Evolutionary conservation across 2,888 invertebrate species (phyloP).

Genomic region (Baronia brevicornis): DNA sequence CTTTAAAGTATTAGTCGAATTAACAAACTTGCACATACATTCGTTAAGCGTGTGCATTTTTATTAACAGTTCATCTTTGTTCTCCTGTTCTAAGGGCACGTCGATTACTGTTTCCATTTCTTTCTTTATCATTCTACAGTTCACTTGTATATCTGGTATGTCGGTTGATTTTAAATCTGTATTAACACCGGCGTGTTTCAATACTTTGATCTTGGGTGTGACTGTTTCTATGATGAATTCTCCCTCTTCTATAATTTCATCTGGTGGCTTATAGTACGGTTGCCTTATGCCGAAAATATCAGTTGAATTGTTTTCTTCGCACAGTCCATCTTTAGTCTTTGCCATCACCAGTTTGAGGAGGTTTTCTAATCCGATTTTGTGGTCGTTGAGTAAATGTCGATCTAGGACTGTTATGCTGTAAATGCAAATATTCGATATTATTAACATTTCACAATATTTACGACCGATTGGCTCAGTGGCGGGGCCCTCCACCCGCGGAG

Average conservation of each 20-base stretch:
- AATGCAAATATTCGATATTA: constrained; percentile 6
- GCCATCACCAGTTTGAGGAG: constrained; percentile 57
- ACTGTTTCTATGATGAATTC: constrained; percentile 58
- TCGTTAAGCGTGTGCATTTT: constrained; percentile 59
- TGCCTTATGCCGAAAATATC: constrained; percentile 32
- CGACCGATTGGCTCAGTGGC: no score
- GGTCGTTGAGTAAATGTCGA: constrained; percentile 55
- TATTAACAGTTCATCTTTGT: constrained; percentile 36
- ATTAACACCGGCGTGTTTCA: constrained; percentile 48
- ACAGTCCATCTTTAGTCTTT: constrained; percentile 54
- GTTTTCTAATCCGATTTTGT: constrained; percentile 56
- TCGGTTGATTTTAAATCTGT: constrained; percentile 46
- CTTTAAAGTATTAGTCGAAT: constrained; percentile 55
- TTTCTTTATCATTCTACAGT: constrained; percentile 35
- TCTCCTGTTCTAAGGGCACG: constrained; percentile 26
- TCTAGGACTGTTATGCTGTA: constrained; percentile 62
- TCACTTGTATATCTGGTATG: constrained; percentile 37
- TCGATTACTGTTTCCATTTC: constrained; percentile 45
- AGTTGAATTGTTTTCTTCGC: constrained; percentile 27
- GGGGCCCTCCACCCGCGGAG: no score
- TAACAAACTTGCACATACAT: constrained; percentile 59
- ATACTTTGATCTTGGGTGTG: constrained; percentile 49
- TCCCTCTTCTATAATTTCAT: constrained; percentile 45
- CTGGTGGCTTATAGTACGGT: constrained; percentile 44
- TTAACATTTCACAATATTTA: no score